Percentiles rank a stretch among this genome's conserved stretches.
These are phyloP conservation scores for Paramuricea clavata DNA, from an alignment of 92 coral and sea anemone species.

Conservation along the genomic window DNA sequence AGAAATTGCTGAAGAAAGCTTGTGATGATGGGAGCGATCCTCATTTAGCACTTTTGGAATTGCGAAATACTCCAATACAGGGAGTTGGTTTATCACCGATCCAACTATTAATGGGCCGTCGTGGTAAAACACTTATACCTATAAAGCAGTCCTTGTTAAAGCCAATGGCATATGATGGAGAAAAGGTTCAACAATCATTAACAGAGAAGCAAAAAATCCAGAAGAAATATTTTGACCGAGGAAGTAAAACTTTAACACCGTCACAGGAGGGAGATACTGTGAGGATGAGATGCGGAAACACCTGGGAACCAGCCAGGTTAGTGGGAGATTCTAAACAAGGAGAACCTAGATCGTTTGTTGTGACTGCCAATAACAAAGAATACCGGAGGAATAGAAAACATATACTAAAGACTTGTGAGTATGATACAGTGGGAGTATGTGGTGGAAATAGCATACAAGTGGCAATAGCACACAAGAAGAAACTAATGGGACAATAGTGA, in stretches of 20 bases:
- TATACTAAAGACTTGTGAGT: conserved; percentile 39
- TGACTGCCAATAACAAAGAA: conserved; percentile 37
- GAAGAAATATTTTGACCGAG: conserved; percentile 48
- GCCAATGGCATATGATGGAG: conserved; percentile 43
- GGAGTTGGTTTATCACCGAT: conserved; percentile 56
- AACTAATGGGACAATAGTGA: neutral
- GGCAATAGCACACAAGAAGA: conserved; percentile 13
- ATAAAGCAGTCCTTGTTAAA: conserved; percentile 42
- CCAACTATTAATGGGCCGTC: conserved; percentile 53
- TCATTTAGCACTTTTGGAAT: conserved; percentile 45
- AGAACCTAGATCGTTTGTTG: conserved; percentile 58
- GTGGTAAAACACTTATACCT: conserved; percentile 54
- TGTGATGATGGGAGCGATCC: conserved; percentile 47
- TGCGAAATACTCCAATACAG: conserved; percentile 45
- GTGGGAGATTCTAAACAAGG: conserved; percentile 19
- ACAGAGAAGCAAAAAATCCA: conserved; percentile 15
- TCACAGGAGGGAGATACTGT: conserved; percentile 50
- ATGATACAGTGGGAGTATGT: too few relatives aligned
- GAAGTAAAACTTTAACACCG: conserved; percentile 34
- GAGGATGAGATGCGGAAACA: conserved; percentile 48
- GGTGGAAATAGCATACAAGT: too few relatives aligned
- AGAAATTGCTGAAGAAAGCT: conserved; percentile 48
- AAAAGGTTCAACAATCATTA: neutral
- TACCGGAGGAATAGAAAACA: conserved; percentile 62
- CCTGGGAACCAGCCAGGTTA: conserved; percentile 58